Conservation (phyloP, 1,140 invertebrate species). For the Drosophila repleta region DNA sequence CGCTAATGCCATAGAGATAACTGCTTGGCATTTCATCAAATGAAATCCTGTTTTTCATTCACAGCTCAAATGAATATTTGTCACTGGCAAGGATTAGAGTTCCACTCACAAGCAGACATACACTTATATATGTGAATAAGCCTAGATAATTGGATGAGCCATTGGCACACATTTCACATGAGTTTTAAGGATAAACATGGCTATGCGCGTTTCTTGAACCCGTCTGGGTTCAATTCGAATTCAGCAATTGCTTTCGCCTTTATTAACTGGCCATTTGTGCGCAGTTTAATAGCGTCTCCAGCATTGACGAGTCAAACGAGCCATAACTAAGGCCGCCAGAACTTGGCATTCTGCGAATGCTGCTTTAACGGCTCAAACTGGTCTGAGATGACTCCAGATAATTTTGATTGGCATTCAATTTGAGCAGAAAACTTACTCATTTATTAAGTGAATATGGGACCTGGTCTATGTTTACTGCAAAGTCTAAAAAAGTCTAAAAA, state of each 20-base stretch:
- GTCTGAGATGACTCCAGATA: background rate
- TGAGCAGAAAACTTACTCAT: background rate
- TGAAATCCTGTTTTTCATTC: conserved; percentile 52
- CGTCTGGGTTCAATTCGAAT: conserved; percentile 3
- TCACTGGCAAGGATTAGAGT: conserved; percentile 58
- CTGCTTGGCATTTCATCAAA: conserved; percentile 66
- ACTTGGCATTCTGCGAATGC: background rate
- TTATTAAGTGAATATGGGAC: background rate
- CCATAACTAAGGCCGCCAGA: background rate
- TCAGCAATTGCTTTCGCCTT: conserved; percentile 3
- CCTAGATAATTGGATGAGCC: conserved; percentile 49
- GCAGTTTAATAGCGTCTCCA: background rate
- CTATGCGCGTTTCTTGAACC: conserved; percentile 8
- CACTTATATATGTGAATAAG: conserved; percentile 33
- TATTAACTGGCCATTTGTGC: conserved; percentile 2
- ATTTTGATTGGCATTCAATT: background rate
- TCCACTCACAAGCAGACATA: conserved; percentile 16
- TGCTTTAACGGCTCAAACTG: background rate
- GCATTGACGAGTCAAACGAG: conserved; percentile 21
- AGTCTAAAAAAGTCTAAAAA: no score
- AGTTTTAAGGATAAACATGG: conserved; percentile 34
- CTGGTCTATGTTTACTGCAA: background rate
- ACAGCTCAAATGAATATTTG: conserved; percentile 31
- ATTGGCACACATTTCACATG: conserved; percentile 23
- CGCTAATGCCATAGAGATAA: conserved; percentile 16